Percentiles rank a stretch among this genome's conserved stretches.
phyloP scores from a whole-genome alignment of 1,140 invertebrate genomes.

The Papilio glaucus region DNA sequence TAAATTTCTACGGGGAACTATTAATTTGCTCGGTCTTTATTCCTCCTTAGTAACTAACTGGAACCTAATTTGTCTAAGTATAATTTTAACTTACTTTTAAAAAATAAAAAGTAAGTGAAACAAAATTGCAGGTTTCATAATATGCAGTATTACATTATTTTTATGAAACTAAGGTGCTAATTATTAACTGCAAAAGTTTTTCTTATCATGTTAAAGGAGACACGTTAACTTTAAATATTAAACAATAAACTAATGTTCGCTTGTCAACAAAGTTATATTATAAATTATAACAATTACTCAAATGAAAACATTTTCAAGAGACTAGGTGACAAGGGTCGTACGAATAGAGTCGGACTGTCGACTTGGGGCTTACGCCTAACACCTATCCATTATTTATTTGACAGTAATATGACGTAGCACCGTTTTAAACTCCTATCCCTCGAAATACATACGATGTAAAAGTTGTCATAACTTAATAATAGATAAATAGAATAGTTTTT shows the following conservation, averaged over 20 bases:
- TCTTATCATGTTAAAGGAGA: background rate
- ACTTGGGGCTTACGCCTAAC: constrained; percentile 1
- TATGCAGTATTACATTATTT: no score
- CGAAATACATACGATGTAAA: background rate
- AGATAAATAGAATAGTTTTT: no score
- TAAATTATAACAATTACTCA: background rate
- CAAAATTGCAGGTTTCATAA: background rate
- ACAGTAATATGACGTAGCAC: constrained; percentile 3
- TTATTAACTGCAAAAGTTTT: background rate
- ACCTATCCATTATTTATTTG: constrained; percentile 12
- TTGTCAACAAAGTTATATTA: background rate
- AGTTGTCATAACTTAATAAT: background rate
- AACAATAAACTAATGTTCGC: background rate
- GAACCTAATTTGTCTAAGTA: constrained; percentile 4
- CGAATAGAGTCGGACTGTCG: background rate
- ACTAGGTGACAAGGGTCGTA: background rate
- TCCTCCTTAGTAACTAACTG: constrained; percentile 9
- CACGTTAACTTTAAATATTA: background rate
- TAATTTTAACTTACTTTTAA: background rate
- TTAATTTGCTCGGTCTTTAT: constrained; percentile 24
- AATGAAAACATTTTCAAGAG: constrained; percentile 4
- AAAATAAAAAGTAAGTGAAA: background rate
- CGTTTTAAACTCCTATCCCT: background rate
- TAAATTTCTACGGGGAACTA: constrained; percentile 21
- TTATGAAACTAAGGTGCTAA: no score